Base-by-base conservation (phyloP, 1,140 invertebrate species). In the Chlorops oryzae region DNA sequence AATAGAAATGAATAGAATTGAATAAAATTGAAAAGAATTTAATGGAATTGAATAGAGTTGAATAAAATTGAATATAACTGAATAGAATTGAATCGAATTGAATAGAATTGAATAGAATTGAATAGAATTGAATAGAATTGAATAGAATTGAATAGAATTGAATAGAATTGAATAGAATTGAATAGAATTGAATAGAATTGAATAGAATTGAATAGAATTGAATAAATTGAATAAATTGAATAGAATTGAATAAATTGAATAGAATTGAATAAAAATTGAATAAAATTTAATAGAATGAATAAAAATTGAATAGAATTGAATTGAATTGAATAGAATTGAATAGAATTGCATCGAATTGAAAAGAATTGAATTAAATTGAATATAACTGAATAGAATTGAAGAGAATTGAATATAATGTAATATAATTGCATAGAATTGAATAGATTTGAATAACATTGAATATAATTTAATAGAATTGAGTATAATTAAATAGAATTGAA, bases 281-380 rank as follows among this genome's bases (percentile, higher is more conserved):
- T 40, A 17, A 20, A 40, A 10, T 40, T 9, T 10, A 40, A 10
- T 40, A 17, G 18, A 40, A 10, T 40, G 38, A 40, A 40, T 40
- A n/a, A 10, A 17, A 40, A 40, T 40, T 40, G 38, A 40, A 40
- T 40, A 10, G 38, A 40, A 40, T 40, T 40, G 38, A 40, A 40
- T 40, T n/a, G 38, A 40, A 40, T n/a, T 40, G 38, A 40, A 40
- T 40, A 10, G 38, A 40, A 40, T 40, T 40, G 38, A 40, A 40
- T 40, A 10, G 38, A 40, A 40, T 40, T 40, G 38, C 9, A 40
- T 40, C 9, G 38, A 40, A 40, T 40, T 40, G 38, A 40, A 40
- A 10, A 10, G 38, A 40, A 40, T n/a, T 40, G 38, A 40, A 40
- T 40, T n/a, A 17, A 40, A 40, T 40, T 40, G 38, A 40, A 40